phyloP scores from a whole-genome alignment of 2,888 invertebrate species.

The Marasmarcha lunaedactyla region DNA sequence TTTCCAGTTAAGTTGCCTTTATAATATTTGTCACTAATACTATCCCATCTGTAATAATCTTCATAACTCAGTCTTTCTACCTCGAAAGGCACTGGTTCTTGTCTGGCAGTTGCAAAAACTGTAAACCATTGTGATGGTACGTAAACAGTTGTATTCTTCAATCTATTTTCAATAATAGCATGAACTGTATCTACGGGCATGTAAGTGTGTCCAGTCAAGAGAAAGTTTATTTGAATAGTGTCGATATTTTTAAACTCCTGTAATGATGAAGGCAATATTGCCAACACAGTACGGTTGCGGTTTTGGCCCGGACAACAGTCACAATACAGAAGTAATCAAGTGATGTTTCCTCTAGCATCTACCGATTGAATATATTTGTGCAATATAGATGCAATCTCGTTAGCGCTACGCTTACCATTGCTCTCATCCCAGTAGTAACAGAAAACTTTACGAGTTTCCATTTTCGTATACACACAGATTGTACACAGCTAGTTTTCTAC shows the following conservation, averaged over 20 bases:
- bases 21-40: background rate
- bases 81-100: background rate
- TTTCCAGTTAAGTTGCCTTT: background rate
- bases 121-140: conserved; percentile 19
- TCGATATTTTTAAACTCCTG: conserved; percentile 15
- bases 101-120: background rate
- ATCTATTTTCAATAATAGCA: conserved; percentile 20
- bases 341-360: background rate
- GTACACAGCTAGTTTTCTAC: conserved; percentile 11
- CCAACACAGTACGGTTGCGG: background rate
- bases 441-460: conserved; percentile 7
- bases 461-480: conserved; percentile 14
- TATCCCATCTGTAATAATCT: background rate
- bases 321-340: background rate
- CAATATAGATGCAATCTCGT: background rate
- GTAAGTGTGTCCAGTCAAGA: conserved; percentile 24
- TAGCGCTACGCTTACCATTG: background rate
- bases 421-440: conserved; percentile 4
- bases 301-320: conserved; percentile 1
- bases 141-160: conserved; percentile 19
- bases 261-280: background rate
- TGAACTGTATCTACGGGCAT: conserved; percentile 28
- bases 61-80: background rate
- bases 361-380: background rate
- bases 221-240: conserved; percentile 17